Evolutionary conservation across 2,797 vertebrate species (phyloP).

Genomic region (Dryobates pubescens): DNA sequence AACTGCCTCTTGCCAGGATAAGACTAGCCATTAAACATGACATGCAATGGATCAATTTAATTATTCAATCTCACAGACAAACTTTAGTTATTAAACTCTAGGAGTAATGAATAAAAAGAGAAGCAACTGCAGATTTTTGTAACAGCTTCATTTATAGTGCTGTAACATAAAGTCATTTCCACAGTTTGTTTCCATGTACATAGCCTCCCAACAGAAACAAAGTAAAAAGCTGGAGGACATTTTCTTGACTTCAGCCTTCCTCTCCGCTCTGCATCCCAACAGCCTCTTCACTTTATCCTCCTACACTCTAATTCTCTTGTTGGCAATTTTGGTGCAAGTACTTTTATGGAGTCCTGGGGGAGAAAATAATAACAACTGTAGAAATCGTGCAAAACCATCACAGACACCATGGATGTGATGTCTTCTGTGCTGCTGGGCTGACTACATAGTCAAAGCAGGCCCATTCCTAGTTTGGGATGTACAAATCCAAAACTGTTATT

Average conservation of each 20-base stretch:
- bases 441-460: background rate
- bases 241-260: background rate
- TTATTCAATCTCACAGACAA: background rate
- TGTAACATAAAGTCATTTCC: background rate
- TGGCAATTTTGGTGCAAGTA: background rate
- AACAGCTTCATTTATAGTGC: background rate
- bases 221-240: background rate
- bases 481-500: background rate
- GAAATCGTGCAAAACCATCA: background rate
- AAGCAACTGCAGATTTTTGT: background rate
- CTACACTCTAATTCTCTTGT: background rate
- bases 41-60: background rate
- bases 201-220: background rate
- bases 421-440: background rate
- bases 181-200: background rate
- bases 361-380: background rate
- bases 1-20: background rate
- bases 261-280: background rate
- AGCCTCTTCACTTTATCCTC: background rate
- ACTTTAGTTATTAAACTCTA: constrained; percentile 7
- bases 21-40: background rate
- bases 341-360: background rate
- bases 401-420: background rate
- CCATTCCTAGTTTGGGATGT: background rate
- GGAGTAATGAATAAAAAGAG: constrained; percentile 18